Conservation (phyloP, 2,888 invertebrate genomes). For the Meteorus colon region DNA sequence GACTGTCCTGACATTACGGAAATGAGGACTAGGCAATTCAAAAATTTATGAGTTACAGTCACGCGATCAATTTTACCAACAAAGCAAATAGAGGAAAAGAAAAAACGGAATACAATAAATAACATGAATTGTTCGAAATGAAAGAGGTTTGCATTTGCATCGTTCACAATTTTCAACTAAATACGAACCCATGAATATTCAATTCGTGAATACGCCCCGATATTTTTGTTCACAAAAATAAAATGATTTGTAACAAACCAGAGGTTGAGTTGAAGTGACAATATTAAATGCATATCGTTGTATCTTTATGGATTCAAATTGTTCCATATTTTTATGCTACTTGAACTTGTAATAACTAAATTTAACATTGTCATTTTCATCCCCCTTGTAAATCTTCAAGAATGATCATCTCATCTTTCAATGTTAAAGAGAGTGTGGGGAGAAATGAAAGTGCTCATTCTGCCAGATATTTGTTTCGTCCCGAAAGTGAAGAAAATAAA, state of each 20-base stretch:
- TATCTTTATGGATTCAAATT: neutral
- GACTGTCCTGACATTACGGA: slow-evolving; percentile 16
- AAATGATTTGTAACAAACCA: neutral
- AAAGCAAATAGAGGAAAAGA: slow-evolving; percentile 4
- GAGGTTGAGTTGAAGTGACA: neutral
- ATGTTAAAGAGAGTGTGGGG: neutral
- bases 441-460: slow-evolving; percentile 3
- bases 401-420: slow-evolving; percentile 7
- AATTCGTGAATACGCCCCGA: neutral
- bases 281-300: neutral
- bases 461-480: neutral
- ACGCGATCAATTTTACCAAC: slow-evolving; percentile 22
- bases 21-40: slow-evolving; percentile 15
- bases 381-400: slow-evolving; percentile 4
- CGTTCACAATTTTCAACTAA: neutral
- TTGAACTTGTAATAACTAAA: neutral
- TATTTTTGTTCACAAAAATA: neutral
- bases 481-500: neutral
- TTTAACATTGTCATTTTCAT: neutral
- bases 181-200: neutral
- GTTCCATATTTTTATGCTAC: neutral
- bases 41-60: slow-evolving; percentile 30
- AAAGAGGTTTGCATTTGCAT: neutral
- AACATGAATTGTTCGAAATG: neutral
- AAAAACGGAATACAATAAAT: neutral